phyloP scores from a whole-genome alignment of 2,797 vertebrate genomes.

The Amblyraja radiata region DNA sequence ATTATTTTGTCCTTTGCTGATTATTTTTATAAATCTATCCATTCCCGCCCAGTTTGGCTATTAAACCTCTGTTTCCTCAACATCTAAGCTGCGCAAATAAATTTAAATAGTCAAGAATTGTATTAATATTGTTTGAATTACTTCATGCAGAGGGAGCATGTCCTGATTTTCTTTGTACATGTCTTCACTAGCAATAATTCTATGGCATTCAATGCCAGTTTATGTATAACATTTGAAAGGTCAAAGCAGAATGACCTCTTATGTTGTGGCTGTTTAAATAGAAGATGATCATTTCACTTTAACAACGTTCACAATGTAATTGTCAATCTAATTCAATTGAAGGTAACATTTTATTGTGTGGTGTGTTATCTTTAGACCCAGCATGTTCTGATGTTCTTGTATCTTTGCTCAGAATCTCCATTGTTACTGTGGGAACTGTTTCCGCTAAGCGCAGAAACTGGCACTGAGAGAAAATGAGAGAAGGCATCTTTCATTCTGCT shows the following conservation, averaged over 20 bases:
- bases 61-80: neutral
- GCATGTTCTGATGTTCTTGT: neutral
- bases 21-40: constrained; percentile 26
- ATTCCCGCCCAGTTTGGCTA: neutral
- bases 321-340: neutral
- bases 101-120: neutral
- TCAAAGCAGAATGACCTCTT: neutral
- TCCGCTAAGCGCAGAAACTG: neutral
- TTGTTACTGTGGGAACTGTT: neutral
- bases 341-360: neutral
- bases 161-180: neutral
- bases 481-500: neutral
- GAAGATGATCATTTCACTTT: neutral
- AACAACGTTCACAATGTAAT: neutral
- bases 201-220: neutral
- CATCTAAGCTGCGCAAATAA: neutral
- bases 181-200: neutral
- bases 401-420: neutral
- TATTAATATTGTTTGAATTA: neutral
- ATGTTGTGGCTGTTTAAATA: neutral
- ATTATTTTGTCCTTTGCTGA: constrained; percentile 39
- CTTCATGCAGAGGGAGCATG: too few relatives aligned
- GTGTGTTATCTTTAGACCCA: neutral
- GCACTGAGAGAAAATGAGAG: neutral
- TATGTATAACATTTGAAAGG: neutral